These are phyloP conservation scores for Acomys russatus DNA, from an alignment of 2,797 vertebrate genomes.

Conservation along the genomic window DNA sequence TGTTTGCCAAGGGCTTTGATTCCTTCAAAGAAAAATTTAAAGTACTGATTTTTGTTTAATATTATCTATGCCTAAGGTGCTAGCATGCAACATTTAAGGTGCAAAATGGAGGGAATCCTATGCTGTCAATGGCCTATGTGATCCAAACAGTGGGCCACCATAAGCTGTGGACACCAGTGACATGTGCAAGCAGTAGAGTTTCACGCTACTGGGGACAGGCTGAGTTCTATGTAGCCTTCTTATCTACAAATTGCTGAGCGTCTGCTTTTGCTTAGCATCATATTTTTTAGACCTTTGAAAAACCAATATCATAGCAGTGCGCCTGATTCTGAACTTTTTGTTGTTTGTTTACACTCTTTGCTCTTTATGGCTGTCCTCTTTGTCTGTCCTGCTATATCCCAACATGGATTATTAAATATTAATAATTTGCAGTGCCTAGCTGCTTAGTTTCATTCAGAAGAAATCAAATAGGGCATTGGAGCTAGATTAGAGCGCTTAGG, in stretches of 20 bases:
- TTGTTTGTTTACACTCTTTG: background rate
- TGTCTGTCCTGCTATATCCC: too few species aligned
- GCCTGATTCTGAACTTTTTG: background rate
- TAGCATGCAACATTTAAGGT: background rate
- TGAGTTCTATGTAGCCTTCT: background rate
- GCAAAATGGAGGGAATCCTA: background rate
- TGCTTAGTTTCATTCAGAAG: background rate
- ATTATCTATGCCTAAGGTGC: background rate
- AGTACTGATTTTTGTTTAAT: background rate
- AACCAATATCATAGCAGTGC: fast-evolving
- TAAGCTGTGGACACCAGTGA: background rate
- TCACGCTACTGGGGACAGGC: background rate
- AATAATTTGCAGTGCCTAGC: background rate
- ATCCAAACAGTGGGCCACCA: background rate
- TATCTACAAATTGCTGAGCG: background rate
- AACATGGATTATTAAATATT: too few species aligned
- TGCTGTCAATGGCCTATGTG: background rate
- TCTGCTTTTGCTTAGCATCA: background rate
- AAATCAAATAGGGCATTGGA: background rate
- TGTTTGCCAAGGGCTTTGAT: background rate
- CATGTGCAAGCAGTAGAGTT: too few species aligned
- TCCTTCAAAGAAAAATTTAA: background rate
- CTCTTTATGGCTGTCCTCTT: background rate
- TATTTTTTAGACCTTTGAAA: background rate
- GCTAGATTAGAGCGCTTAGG: background rate